These are phyloP conservation scores for Strix aluco DNA, from an alignment of 2,113 vertebrate genomes.

Conservation along the genomic window DNA sequence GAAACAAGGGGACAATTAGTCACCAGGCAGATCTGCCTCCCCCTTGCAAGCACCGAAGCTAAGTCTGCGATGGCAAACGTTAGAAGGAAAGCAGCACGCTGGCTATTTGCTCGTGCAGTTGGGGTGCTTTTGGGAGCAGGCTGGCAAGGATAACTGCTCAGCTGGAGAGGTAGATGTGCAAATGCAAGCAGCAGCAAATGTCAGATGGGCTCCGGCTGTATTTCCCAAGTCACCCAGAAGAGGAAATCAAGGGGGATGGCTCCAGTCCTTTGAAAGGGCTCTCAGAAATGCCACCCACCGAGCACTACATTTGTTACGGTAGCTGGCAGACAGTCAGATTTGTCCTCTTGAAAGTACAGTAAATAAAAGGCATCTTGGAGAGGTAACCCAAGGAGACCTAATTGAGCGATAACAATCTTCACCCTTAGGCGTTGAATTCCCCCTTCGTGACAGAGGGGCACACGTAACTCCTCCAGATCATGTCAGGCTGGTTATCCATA, in stretches of 20 bases:
- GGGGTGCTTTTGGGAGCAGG: background rate
- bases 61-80: background rate
- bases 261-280: background rate
- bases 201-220: background rate
- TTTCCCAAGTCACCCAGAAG: background rate
- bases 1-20: background rate
- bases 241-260: background rate
- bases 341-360: background rate
- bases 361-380: background rate
- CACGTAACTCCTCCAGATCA: background rate
- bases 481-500: accelerated
- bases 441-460: accelerated
- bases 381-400: background rate
- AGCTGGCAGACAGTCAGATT: background rate
- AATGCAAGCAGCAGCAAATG: background rate
- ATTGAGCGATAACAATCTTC: background rate
- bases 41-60: background rate
- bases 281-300: background rate
- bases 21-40: background rate
- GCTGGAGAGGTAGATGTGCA: background rate
- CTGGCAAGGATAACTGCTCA: background rate
- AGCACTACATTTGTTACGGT: background rate
- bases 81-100: background rate
- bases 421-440: accelerated
- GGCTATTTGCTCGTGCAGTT: background rate